These are phyloP conservation scores for Patagioenas fasciata DNA, from an alignment of 2,113 vertebrate species.

Conservation along the genomic window DNA sequence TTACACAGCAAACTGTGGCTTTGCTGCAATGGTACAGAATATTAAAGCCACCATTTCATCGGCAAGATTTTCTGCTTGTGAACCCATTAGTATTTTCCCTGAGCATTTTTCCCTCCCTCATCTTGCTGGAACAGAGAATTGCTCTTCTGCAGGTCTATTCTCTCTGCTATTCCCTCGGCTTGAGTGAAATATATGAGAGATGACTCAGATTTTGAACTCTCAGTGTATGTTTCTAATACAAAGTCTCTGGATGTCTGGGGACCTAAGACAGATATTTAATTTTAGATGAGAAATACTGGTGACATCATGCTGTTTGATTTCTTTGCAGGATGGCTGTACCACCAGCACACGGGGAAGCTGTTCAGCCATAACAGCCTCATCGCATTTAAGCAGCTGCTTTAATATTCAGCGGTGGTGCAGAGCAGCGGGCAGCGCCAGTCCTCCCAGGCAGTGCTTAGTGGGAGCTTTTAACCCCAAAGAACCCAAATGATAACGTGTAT, in stretches of 20 bases:
- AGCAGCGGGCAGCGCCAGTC: background rate
- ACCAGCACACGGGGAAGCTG: conserved; percentile 14
- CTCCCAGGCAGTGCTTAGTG: background rate
- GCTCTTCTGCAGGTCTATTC: conserved; percentile 30
- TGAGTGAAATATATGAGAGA: conserved; percentile 65
- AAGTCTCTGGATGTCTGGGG: conserved; percentile 1
- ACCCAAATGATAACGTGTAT: background rate
- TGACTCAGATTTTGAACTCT: conserved; percentile 45
- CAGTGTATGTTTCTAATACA: conserved; percentile 70
- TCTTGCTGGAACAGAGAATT: conserved; percentile 12
- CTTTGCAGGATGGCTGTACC: background rate
- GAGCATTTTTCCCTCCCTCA: background rate
- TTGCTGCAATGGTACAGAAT: background rate
- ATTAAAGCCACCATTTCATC: background rate
- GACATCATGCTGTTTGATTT: conserved; percentile 71
- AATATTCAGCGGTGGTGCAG: conserved; percentile 22
- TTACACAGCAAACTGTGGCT: background rate
- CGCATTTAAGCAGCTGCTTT: conserved; percentile 20
- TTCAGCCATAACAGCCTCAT: conserved; percentile 31
- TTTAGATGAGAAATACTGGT: conserved; percentile 54
- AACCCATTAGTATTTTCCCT: background rate
- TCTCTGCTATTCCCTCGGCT: conserved; percentile 28
- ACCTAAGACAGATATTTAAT: conserved; percentile 63
- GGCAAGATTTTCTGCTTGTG: background rate
- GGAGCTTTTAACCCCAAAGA: background rate